These are phyloP conservation scores for Drosophila carrolli DNA, from an alignment of 1,140 invertebrate species.

Conservation along the genomic window DNA sequence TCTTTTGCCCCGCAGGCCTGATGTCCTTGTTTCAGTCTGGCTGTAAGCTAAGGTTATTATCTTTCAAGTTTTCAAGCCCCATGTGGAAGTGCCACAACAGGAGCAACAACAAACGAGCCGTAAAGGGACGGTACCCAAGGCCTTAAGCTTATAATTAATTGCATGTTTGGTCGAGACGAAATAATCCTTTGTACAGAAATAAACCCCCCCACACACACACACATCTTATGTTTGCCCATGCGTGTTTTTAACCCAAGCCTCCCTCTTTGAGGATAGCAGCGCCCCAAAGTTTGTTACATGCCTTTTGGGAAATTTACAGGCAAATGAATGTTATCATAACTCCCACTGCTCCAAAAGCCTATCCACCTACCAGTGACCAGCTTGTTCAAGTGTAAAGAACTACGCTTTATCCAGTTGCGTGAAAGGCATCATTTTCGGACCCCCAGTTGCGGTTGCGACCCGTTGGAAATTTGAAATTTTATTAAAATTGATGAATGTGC, in stretches of 20 bases:
- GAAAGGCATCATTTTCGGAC: constrained; percentile 7
- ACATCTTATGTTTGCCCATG: constrained; percentile 61
- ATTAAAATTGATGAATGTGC: constrained; percentile 84
- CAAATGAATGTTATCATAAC: constrained; percentile 81
- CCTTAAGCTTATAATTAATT: constrained; percentile 85
- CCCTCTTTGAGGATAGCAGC: constrained; percentile 69
- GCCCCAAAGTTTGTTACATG: constrained; percentile 69
- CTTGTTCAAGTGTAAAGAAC: constrained; percentile 56
- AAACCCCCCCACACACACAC: constrained; percentile 1
- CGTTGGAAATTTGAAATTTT: constrained; percentile 63
- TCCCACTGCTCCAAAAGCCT: constrained; percentile 29
- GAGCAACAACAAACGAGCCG: constrained; percentile 64
- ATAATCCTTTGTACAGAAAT: constrained; percentile 84
- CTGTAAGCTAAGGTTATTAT: constrained; percentile 82
- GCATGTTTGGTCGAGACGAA: constrained; percentile 85
- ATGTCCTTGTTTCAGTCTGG: constrained; percentile 53
- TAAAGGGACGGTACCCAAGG: constrained; percentile 81
- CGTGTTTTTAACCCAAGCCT: constrained; percentile 29
- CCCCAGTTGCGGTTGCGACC: constrained; percentile 17
- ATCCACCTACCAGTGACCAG: constrained; percentile 6
- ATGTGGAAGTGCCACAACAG: constrained; percentile 62
- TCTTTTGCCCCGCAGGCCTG: background rate
- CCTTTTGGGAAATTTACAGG: constrained; percentile 81
- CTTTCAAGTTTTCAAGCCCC: constrained; percentile 81
- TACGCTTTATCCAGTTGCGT: constrained; percentile 23